Percentiles rank a stretch among this genome's conserved stretches.
These are phyloP conservation scores for Galaxias olidus DNA, from an alignment of 2,797 vertebrate genomes.

Conservation along the genomic window DNA sequence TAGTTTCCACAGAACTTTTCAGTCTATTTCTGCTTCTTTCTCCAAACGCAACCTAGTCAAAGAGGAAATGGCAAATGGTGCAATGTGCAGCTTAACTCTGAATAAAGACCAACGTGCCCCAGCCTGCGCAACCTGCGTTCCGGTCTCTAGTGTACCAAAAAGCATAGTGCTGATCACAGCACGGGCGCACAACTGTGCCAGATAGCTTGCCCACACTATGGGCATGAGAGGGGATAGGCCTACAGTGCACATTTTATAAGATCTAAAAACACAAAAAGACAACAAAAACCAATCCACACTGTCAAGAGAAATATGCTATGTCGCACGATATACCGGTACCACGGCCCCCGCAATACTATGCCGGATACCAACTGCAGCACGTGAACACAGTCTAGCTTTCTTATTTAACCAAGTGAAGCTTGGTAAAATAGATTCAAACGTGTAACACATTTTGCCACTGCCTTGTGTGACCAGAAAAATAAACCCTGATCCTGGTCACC, in stretches of 20 bases:
- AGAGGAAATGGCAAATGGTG: too few relatives aligned
- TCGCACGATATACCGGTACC: too few relatives aligned
- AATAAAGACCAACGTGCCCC: constrained; percentile 15
- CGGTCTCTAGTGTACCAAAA: constrained; percentile 32
- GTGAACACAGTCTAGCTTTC: not conserved
- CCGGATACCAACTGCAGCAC: too few relatives aligned
- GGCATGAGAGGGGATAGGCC: constrained; percentile 27
- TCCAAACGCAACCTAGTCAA: not conserved
- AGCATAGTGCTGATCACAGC: constrained; percentile 39
- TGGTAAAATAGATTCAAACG: constrained; percentile 9
- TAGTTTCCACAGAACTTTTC: too few relatives aligned
- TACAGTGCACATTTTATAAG: too few relatives aligned
- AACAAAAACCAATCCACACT: too few relatives aligned
- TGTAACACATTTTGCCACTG: constrained; percentile 16
- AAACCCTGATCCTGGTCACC: constrained; percentile 37
- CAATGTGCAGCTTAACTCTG: not conserved
- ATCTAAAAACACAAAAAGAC: constrained; percentile 20
- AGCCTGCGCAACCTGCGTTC: constrained; percentile 11
- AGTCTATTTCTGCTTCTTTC: not conserved
- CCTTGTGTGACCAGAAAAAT: constrained; percentile 32
- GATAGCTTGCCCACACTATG: constrained; percentile 36
- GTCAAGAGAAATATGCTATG: too few relatives aligned
- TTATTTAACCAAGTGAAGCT: not conserved
- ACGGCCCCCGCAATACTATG: too few relatives aligned
- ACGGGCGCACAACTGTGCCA: constrained; percentile 37